Percentiles rank a stretch among this genome's conserved stretches.
Evolutionary conservation across 2,113 vertebrate genomes (phyloP).

Genomic region (Malaclemys terrapin): DNA sequence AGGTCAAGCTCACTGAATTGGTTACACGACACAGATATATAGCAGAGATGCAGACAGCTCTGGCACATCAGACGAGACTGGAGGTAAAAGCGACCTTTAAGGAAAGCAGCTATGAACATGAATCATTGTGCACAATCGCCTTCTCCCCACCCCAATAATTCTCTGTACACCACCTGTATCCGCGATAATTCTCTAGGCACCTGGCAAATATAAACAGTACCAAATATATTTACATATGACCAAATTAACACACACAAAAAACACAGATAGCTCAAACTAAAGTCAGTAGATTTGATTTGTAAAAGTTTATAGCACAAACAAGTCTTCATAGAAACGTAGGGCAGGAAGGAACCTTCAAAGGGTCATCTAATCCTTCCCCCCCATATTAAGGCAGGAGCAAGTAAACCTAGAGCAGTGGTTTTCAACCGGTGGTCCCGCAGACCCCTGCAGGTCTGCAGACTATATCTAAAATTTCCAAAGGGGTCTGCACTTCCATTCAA

Average conservation of each 20-base stretch:
- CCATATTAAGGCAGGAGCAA: background rate
- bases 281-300: rapidly evolving
- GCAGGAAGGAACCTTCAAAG: background rate
- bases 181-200: background rate
- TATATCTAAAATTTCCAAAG: too few species aligned
- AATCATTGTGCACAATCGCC: background rate
- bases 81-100: constrained; percentile 36
- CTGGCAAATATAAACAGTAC: background rate
- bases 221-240: background rate
- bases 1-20: constrained; percentile 50
- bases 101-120: background rate
- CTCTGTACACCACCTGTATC: background rate
- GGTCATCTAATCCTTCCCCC: background rate
- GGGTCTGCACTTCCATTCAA: too few species aligned
- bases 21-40: constrained; percentile 27
- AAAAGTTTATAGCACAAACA: background rate
- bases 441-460: too few species aligned
- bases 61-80: constrained; percentile 2
- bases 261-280: background rate
- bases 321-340: background rate
- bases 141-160: background rate
- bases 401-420: background rate
- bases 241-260: background rate
- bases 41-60: constrained; percentile 57
- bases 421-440: too few species aligned